phyloP scores from a whole-genome alignment of 2,888 invertebrate species.

The Ennomos erosarius region DNA sequence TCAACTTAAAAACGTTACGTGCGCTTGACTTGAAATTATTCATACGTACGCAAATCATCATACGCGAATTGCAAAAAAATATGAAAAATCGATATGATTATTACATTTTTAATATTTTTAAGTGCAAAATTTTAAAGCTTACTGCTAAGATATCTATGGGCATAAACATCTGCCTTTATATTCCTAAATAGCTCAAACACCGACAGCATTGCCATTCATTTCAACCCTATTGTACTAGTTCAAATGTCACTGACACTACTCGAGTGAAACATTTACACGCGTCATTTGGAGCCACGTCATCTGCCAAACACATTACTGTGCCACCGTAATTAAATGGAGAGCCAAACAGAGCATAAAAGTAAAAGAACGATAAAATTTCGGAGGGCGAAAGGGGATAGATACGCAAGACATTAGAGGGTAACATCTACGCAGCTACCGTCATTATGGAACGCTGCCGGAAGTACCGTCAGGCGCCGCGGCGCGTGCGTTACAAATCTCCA shows the following conservation, averaged over 20 bases:
- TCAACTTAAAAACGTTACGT: too few species aligned
- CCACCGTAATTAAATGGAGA: conserved; percentile 76
- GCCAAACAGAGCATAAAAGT: conserved; percentile 80
- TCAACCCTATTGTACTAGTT: conserved; percentile 34
- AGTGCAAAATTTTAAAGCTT: not conserved
- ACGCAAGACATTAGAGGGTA: conserved; percentile 51
- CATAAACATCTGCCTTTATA: conserved; percentile 13
- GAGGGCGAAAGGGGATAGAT: conserved; percentile 42
- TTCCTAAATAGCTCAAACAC: conserved; percentile 20
- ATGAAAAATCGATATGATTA: too few species aligned
- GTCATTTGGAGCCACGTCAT: conserved; percentile 64
- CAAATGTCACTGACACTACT: conserved; percentile 34
- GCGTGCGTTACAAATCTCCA: conserved; percentile 86
- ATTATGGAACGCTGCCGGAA: conserved; percentile 78
- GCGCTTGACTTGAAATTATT: too few species aligned
- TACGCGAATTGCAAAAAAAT: too few species aligned
- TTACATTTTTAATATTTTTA: too few species aligned
- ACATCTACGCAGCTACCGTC: conserved; percentile 60
- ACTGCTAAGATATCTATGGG: not conserved
- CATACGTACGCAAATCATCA: too few species aligned
- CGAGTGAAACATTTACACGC: conserved; percentile 53
- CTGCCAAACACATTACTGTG: conserved; percentile 70
- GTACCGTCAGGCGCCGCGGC: conserved; percentile 79
- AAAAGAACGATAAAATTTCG: conserved; percentile 60
- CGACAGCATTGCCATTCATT: conserved; percentile 22